Evolutionary conservation across 2,888 invertebrate genomes (phyloP).

Genomic region (Tridacna crocea): DNA sequence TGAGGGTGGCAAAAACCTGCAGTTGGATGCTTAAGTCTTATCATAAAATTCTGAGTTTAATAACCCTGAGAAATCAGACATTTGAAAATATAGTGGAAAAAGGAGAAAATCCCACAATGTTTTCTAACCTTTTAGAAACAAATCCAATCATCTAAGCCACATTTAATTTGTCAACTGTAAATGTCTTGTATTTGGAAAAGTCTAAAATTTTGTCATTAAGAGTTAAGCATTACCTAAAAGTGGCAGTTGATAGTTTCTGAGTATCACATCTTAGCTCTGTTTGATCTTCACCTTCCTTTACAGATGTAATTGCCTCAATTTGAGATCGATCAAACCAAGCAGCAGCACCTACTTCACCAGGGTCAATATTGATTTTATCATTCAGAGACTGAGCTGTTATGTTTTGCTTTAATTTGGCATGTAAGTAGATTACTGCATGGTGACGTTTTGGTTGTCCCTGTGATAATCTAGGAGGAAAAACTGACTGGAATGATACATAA

Average conservation of each 20-base stretch:
- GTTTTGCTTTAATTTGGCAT: constrained; percentile 73
- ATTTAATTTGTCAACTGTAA: too few relatives aligned
- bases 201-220: too few relatives aligned
- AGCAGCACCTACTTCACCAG: constrained; percentile 82
- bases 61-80: too few relatives aligned
- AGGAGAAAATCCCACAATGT: too few relatives aligned
- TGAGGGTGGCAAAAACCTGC: too few relatives aligned
- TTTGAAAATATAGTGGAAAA: too few relatives aligned
- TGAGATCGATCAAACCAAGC: constrained; percentile 80
- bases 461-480: constrained; percentile 83
- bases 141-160: too few relatives aligned
- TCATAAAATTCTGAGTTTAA: too few relatives aligned
- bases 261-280: background rate
- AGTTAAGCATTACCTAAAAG: constrained; percentile 7
- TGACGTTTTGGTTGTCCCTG: constrained; percentile 84
- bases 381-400: constrained; percentile 68
- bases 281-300: constrained; percentile 65
- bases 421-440: constrained; percentile 84
- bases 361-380: constrained; percentile 77
- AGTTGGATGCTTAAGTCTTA: too few relatives aligned
- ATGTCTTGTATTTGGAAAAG: too few relatives aligned
- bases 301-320: constrained; percentile 72
- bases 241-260: constrained; percentile 3
- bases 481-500: constrained; percentile 78
- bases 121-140: too few relatives aligned